Evolutionary conservation across 2,888 invertebrate species (phyloP), one percentile per base, ranked within the genome.

Genomic region (Tethea ocularis): DNA sequence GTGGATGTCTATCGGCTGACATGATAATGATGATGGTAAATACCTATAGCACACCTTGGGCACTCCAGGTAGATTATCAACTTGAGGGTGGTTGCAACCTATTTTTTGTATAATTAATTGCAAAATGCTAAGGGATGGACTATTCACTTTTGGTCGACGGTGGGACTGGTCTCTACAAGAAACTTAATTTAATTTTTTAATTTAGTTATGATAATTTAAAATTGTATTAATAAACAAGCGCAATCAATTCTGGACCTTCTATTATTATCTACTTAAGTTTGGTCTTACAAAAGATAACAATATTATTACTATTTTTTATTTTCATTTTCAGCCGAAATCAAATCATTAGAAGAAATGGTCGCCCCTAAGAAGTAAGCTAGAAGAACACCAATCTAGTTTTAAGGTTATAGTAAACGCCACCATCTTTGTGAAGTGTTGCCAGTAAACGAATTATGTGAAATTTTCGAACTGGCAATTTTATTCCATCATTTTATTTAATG

Each of bases 251-350:
- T 13, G 33, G 2, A 13, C 33, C 3, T 13, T 29, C 5, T 29
- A 26, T 26, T 29, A 8, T 46, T 15, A 17, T 46, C 8, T 1
- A 10, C 10, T 8, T 46, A 46, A n/a, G 10, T 7, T 10, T 10
- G 20, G 17, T 46, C 17, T 10, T 2, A 6, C 11, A 6, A 33
- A 33, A 6, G 6, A 33, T 33, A 33, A 7, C 2, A 29, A 10
- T 10, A 29, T 29, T 10, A 2, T 29, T 10, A 33, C 13, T 33
- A 13, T 13, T 33, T 33, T 17, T 51, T 63, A 23, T 61, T 58
- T 65, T 55, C 65, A 68, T 72, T 94, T 94, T 65, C 91, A 94
- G 94, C 85, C 11, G 94, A 94, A 82, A 59, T 91, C 23, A 91
- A 92, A 68, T 66, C 77, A 1, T 61, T 94, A 1, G 91, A 93